Conservation (phyloP, 64 coral and sea anemone species). For the Exaiptasia diaphana region DNA sequence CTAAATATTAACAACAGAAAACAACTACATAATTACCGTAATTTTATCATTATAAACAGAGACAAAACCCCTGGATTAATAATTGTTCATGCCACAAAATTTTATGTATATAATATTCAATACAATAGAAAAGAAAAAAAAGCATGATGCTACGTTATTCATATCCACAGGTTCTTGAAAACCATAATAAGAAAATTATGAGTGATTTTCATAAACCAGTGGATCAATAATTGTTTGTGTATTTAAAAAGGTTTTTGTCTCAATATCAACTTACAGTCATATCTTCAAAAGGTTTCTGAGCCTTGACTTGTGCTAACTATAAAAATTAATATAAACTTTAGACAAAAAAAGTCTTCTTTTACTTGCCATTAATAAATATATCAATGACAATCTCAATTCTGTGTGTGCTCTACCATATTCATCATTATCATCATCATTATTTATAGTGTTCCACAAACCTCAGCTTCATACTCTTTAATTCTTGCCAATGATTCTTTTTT, state of each 20-base stretch:
- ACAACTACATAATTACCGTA: neutral
- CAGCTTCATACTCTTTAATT: slow-evolving; percentile 71
- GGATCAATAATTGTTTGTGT: no score
- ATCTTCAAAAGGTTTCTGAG: slow-evolving; percentile 83
- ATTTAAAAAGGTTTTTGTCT: no score
- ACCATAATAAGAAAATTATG: no score
- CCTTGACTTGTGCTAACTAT: slow-evolving; percentile 70
- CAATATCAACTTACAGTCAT: slow-evolving; percentile 73
- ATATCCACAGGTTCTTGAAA: no score
- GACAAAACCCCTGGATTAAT: no score
- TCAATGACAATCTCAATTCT: neutral
- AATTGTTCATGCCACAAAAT: no score
- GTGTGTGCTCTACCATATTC: neutral
- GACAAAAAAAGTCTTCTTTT: neutral
- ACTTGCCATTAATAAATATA: neutral
- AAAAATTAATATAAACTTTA: neutral
- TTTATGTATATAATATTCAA: no score
- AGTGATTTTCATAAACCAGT: no score
- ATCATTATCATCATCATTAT: neutral
- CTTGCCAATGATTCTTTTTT: slow-evolving; percentile 54
- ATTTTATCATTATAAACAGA: neutral
- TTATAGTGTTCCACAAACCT: slow-evolving; percentile 26
- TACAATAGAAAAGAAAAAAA: no score
- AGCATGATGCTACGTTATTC: no score
- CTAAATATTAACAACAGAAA: neutral